These are phyloP conservation scores for Cochlearius cochlearius DNA, from an alignment of 2,113 vertebrate species.

Conservation along the genomic window DNA sequence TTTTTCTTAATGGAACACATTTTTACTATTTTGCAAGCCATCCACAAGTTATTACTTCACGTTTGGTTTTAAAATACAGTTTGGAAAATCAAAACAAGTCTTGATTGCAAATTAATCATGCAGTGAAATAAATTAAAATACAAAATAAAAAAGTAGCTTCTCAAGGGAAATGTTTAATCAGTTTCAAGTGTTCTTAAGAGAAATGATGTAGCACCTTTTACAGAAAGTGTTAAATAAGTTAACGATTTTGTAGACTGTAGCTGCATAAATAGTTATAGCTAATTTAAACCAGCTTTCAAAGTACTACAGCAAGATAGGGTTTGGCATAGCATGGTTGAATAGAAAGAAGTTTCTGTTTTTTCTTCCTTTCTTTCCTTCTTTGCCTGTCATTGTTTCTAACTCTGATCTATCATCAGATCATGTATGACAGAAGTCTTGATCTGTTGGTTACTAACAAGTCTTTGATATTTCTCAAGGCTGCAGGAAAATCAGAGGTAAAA, in stretches of 20 bases:
- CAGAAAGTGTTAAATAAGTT: conserved; percentile 8
- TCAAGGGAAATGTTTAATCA: conserved; percentile 26
- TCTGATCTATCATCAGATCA: neutral
- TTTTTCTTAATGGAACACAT: conserved; percentile 18
- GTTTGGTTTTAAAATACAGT: conserved; percentile 50
- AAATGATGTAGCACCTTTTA: conserved; percentile 8
- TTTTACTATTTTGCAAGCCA: conserved; percentile 45
- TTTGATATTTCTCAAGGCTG: neutral
- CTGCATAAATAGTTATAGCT: neutral
- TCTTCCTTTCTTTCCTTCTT: neutral
- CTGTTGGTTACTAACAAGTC: neutral
- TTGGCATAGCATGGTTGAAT: neutral
- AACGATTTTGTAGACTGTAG: neutral
- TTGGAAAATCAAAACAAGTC: conserved; percentile 50
- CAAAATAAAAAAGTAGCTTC: conserved; percentile 41
- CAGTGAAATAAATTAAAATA: conserved; percentile 47
- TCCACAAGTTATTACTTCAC: neutral
- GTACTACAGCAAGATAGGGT: neutral
- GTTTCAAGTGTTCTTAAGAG: conserved; percentile 3
- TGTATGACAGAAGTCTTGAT: neutral
- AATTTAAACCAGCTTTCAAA: conserved; percentile 31
- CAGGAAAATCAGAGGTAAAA: neutral
- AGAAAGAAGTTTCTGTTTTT: neutral
- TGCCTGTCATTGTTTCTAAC: neutral
- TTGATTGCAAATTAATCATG: conserved; percentile 54